A percentile compares a stretch with the other conserved stretches of the same genome.
phyloP scores from a whole-genome alignment of 2,888 invertebrate species.

The Crocallis elinguaria region DNA sequence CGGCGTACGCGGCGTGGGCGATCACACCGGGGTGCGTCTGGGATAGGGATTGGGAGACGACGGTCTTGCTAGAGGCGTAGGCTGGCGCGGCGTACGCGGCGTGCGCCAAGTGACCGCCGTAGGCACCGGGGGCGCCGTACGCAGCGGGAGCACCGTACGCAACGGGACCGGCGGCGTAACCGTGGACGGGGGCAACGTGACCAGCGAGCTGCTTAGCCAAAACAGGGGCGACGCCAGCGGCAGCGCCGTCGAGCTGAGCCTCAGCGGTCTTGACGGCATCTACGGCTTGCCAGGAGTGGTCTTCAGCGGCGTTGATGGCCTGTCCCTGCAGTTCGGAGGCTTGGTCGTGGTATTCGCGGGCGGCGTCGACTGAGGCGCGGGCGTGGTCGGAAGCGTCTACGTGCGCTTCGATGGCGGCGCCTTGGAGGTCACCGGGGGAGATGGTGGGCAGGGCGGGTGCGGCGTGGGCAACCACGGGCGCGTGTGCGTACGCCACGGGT shows the following conservation, averaged over 20 bases:
- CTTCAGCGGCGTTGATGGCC: slow-evolving; percentile 78
- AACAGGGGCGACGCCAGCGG: slow-evolving; percentile 75
- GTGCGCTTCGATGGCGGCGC: slow-evolving; percentile 77
- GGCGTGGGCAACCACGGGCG: slow-evolving; percentile 55
- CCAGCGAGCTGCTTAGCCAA: slow-evolving; percentile 77
- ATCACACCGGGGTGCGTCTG: slow-evolving; percentile 72
- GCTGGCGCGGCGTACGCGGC: slow-evolving; percentile 42
- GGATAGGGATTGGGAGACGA: slow-evolving; percentile 66
- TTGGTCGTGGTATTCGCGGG: slow-evolving; percentile 77
- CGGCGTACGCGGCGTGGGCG: slow-evolving; percentile 48
- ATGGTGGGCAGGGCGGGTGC: slow-evolving; percentile 69
- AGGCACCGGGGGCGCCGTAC: slow-evolving; percentile 47
- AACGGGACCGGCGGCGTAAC: slow-evolving; percentile 32
- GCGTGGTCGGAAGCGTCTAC: slow-evolving; percentile 76
- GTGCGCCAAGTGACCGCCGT: slow-evolving; percentile 42
- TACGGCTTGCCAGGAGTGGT: slow-evolving; percentile 78
- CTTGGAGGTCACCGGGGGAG: slow-evolving; percentile 75
- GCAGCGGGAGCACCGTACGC: slow-evolving; percentile 47
- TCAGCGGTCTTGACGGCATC: slow-evolving; percentile 76
- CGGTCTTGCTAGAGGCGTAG: slow-evolving; percentile 58
- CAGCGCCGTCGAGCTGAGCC: slow-evolving; percentile 76
- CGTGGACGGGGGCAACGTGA: slow-evolving; percentile 49
- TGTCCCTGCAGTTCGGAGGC: slow-evolving; percentile 75
- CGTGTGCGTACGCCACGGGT: slow-evolving; percentile 54
- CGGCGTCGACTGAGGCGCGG: slow-evolving; percentile 74